Conservation (phyloP, 2,888 invertebrate species). For the Cheilosia scutellata region DNA sequence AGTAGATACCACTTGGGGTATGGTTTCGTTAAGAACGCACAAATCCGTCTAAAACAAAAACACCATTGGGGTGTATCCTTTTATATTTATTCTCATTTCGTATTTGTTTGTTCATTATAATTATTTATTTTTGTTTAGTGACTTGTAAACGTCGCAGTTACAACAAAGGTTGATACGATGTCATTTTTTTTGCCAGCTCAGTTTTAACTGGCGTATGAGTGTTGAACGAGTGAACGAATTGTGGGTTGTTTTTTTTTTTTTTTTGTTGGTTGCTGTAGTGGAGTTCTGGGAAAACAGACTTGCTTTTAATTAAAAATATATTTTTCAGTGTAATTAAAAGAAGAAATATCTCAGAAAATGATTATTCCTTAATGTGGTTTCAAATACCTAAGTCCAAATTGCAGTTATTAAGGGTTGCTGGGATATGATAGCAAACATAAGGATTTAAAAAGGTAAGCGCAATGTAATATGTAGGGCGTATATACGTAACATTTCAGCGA, state of each 20-base stretch:
- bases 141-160: slow-evolving; percentile 1
- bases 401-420: not conserved
- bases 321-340: slow-evolving; percentile 11
- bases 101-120: not conserved
- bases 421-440: not conserved
- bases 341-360: not conserved
- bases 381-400: slow-evolving; percentile 23
- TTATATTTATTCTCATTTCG: slow-evolving; percentile 18
- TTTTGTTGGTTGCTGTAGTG: not conserved
- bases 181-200: slow-evolving; percentile 35
- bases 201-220: slow-evolving; percentile 29
- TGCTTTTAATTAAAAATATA: slow-evolving; percentile 30
- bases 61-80: slow-evolving; percentile 12
- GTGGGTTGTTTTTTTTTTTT: not conserved
- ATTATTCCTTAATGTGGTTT: slow-evolving; percentile 12
- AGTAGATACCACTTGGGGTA: not conserved
- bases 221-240: slow-evolving; percentile 13
- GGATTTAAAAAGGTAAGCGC: not conserved
- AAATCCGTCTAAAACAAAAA: slow-evolving; percentile 52
- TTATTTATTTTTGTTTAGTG: slow-evolving; percentile 3
- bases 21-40: slow-evolving; percentile 43
- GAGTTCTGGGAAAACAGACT: not conserved
- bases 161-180: slow-evolving; percentile 42
- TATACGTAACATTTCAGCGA: not conserved
- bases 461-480: slow-evolving; percentile 1